A percentile compares a stretch with the other conserved stretches of the same genome.
Conservation (phyloP, 1,140 invertebrate species). For the Colletes latitarsis region DNA sequence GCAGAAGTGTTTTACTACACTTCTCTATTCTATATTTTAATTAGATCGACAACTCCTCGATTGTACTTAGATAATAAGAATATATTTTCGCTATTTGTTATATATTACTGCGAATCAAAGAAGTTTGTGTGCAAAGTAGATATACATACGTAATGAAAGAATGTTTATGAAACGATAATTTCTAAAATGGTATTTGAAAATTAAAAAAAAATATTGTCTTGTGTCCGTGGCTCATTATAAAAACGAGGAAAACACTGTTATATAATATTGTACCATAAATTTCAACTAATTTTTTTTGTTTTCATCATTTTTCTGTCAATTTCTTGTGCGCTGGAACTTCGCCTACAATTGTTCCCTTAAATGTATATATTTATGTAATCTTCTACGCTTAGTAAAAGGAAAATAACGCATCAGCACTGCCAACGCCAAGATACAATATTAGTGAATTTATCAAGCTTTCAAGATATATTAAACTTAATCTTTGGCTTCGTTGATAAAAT, state of each 20-base stretch:
- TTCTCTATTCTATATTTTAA: slow-evolving; percentile 4
- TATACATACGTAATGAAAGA: background rate
- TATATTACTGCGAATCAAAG: background rate
- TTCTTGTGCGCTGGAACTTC: slow-evolving; percentile 46
- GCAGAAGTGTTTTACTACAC: slow-evolving; percentile 1
- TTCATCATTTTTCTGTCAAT: slow-evolving; percentile 15
- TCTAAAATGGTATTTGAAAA: background rate
- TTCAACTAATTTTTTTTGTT: slow-evolving; percentile 20
- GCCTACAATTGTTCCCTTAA: slow-evolving; percentile 51
- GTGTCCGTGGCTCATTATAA: background rate
- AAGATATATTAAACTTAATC: slow-evolving; percentile 20
- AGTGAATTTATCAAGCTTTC: background rate
- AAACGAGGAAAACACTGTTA: slow-evolving; percentile 14
- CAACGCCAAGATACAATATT: background rate
- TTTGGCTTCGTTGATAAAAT: slow-evolving; percentile 10
- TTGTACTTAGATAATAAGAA: slow-evolving; percentile 17
- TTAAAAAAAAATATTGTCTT: background rate
- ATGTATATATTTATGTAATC: slow-evolving; percentile 18
- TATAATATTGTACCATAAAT: slow-evolving; percentile 44
- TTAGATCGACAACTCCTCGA: background rate
- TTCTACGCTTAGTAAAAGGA: slow-evolving; percentile 8
- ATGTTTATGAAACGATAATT: background rate
- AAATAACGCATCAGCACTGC: background rate
- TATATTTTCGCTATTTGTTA: slow-evolving; percentile 8
- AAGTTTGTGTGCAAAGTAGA: background rate